These are phyloP conservation scores for Epistrophe grossulariae DNA, from an alignment of 2,888 invertebrate species.

Conservation along the genomic window DNA sequence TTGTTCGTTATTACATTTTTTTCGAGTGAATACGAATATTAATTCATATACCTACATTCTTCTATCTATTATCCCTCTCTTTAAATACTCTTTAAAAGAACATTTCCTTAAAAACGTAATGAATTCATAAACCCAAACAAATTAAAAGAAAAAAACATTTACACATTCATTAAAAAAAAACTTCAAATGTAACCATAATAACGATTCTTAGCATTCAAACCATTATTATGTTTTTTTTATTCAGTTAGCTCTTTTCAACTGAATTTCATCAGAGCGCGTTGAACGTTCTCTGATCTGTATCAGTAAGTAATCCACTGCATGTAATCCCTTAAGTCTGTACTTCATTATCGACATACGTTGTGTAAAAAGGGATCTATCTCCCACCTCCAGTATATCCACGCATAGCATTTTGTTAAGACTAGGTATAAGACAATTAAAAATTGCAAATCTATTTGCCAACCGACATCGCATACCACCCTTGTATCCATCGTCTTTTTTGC, in stretches of 20 bases:
- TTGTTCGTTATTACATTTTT: no score
- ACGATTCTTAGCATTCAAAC: background rate
- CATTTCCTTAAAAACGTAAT: no score
- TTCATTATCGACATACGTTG: conserved; percentile 27
- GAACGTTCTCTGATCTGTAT: conserved; percentile 18
- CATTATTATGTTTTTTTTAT: background rate
- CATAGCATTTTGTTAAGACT: background rate
- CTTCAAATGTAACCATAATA: background rate
- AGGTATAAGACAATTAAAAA: conserved; percentile 45
- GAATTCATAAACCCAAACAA: no score
- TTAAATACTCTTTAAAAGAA: no score
- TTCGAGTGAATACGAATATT: no score
- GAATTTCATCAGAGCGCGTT: background rate
- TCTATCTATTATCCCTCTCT: no score
- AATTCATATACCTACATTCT: no score
- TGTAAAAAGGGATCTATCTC: background rate
- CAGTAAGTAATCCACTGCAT: conserved; percentile 22
- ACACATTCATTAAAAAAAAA: background rate
- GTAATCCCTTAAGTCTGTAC: conserved; percentile 38
- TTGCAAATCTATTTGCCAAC: conserved; percentile 31
- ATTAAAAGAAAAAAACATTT: no score
- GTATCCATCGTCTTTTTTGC: background rate
- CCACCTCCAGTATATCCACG: background rate
- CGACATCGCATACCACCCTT: background rate
- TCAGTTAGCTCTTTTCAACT: conserved; percentile 3